Evolutionary conservation across 2,113 vertebrate species (phyloP).

Genomic region (Brachyhypopomus occidentalis): DNA sequence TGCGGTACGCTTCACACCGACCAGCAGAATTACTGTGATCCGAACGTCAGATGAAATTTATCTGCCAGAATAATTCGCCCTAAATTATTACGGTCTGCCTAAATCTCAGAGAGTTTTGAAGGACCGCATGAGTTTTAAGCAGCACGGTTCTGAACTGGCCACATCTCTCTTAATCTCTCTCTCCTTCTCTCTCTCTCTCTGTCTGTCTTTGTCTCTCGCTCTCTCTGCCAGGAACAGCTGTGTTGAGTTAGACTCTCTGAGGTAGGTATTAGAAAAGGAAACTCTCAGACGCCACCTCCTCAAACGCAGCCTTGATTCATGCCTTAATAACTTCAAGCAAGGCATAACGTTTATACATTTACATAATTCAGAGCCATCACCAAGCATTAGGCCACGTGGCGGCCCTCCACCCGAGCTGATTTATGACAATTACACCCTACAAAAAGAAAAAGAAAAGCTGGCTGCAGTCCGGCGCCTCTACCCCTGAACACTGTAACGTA

Average conservation of each 20-base stretch:
- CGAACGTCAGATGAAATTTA: constrained; percentile 26
- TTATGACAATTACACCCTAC: constrained; percentile 27
- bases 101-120: constrained; percentile 32
- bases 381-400: constrained; percentile 34
- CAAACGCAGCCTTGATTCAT: constrained; percentile 50
- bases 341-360: constrained; percentile 55
- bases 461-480: constrained; percentile 14
- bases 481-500: constrained; percentile 29
- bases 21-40: not conserved
- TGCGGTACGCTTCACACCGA: not conserved
- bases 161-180: constrained; percentile 17
- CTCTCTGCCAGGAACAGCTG: constrained; percentile 71
- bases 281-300: constrained; percentile 66
- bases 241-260: constrained; percentile 72
- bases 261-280: constrained; percentile 77
- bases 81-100: constrained; percentile 37
- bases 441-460: constrained; percentile 15
- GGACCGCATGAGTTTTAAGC: constrained; percentile 14
- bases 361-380: constrained; percentile 47
- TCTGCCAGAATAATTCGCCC: constrained; percentile 13
- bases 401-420: constrained; percentile 20
- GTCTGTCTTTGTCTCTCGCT: not conserved
- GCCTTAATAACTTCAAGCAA: constrained; percentile 56
- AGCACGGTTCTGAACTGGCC: constrained; percentile 13
- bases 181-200: not conserved